A percentile compares a stretch with the other conserved stretches of the same genome.
phyloP scores from a whole-genome alignment of 2,888 invertebrate species.

The Yponomeuta plumbellus region DNA sequence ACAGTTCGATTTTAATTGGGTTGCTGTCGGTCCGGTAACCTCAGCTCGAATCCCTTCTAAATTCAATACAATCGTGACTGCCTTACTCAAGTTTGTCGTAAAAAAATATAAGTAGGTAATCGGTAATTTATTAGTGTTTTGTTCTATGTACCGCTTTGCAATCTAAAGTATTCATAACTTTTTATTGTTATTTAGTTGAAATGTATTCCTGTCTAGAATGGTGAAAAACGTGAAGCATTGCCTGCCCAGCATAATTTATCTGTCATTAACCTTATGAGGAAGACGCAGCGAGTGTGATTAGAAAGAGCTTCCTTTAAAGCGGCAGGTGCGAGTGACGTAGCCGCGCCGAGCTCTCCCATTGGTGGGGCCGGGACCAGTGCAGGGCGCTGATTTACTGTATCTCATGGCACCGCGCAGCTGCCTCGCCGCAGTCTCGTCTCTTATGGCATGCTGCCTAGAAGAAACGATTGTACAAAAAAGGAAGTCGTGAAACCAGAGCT shows the following conservation, averaged over 20 bases:
- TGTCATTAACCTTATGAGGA: constrained; percentile 23
- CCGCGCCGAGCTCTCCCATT: constrained; percentile 39
- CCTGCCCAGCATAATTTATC: not conserved
- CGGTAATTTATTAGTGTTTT: not conserved
- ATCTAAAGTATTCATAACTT: not conserved
- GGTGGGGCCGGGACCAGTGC: constrained; percentile 42
- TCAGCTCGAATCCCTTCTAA: not conserved
- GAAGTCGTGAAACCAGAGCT: constrained; percentile 32
- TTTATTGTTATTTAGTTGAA: not conserved
- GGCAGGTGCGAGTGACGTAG: constrained; percentile 58
- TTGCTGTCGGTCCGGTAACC: not conserved
- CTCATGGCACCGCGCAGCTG: constrained; percentile 47
- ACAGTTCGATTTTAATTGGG: not conserved
- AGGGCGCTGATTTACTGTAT: constrained; percentile 50
- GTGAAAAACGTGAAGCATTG: not conserved
- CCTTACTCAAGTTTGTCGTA: not conserved
- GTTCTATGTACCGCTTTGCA: not conserved
- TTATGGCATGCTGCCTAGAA: constrained; percentile 53
- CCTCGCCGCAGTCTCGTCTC: constrained; percentile 32
- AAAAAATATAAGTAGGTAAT: not conserved
- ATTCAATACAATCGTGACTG: not conserved
- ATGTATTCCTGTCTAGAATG: not conserved
- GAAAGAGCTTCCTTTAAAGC: constrained; percentile 50
- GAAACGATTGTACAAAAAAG: constrained; percentile 37
- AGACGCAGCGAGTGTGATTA: constrained; percentile 42